These are phyloP conservation scores for Nematostella vectensis DNA, from an alignment of 92 coral and sea anemone species.

Conservation along the genomic window DNA sequence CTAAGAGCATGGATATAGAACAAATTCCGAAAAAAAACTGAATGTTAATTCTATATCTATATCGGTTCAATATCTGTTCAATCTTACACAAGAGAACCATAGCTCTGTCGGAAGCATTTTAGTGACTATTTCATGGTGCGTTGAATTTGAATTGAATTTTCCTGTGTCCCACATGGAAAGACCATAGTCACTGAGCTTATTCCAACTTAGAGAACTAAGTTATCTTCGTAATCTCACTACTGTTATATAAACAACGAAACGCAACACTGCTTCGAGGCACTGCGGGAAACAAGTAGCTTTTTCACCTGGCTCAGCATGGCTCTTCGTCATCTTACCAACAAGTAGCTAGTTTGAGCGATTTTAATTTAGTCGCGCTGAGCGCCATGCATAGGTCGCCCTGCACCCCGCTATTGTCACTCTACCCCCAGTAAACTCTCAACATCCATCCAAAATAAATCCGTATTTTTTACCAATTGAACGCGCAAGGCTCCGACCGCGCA, in stretches of 20 bases:
- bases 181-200: no score
- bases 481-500: background rate
- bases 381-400: constrained; percentile 8
- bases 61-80: no score
- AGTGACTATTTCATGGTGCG: no score
- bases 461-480: background rate
- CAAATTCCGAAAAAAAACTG: no score
- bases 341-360: constrained; percentile 8
- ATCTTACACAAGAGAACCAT: no score
- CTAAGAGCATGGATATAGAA: no score
- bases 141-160: no score
- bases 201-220: no score
- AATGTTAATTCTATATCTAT: no score
- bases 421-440: constrained; percentile 2
- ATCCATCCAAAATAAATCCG: background rate
- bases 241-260: constrained; percentile 2
- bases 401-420: background rate
- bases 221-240: background rate
- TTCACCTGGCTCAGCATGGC: constrained; percentile 1
- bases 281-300: background rate
- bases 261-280: background rate
- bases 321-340: background rate
- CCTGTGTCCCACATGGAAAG: no score
- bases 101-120: no score
- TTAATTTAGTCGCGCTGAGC: background rate